Percentiles rank a stretch among this genome's conserved stretches.
Evolutionary conservation across 2,888 invertebrate species (phyloP).

Genomic region (Tetragonisca angustula): DNA sequence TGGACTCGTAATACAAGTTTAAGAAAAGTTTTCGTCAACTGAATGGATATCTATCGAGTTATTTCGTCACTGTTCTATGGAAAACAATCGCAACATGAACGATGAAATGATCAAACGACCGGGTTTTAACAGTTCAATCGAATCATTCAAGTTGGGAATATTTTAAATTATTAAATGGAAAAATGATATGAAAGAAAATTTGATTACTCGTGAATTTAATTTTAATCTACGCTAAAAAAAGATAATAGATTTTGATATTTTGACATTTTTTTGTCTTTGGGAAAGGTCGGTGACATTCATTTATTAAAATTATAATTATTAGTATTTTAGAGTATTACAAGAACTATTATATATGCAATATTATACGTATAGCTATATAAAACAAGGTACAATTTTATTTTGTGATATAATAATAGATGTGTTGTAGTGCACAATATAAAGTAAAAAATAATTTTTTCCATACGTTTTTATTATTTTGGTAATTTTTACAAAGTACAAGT

Average conservation of each 20-base stretch:
- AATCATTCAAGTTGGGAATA: background rate
- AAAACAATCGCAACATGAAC: constrained; percentile 4
- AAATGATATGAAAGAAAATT: rapidly evolving
- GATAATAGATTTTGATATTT: background rate
- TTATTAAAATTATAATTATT: no score
- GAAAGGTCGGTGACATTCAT: background rate
- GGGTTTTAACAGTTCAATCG: background rate
- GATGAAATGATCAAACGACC: background rate
- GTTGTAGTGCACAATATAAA: no score
- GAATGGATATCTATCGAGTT: background rate
- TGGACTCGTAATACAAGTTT: constrained; percentile 32
- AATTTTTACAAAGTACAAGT: no score
- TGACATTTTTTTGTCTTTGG: no score
- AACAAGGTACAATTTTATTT: no score
- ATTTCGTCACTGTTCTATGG: background rate
- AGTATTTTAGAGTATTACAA: background rate
- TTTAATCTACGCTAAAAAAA: background rate
- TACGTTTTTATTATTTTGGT: no score
- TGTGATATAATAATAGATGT: no score
- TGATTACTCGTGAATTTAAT: background rate
- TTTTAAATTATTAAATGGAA: no score
- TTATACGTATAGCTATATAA: no score
- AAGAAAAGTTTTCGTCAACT: constrained; percentile 3
- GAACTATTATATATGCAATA: no score
- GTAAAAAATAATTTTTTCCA: no score